Percentiles rank a stretch among this genome's conserved stretches.
These are phyloP conservation scores for Herpailurus yagouaroundi DNA, from an alignment of 2,113 vertebrate species.

Conservation along the genomic window DNA sequence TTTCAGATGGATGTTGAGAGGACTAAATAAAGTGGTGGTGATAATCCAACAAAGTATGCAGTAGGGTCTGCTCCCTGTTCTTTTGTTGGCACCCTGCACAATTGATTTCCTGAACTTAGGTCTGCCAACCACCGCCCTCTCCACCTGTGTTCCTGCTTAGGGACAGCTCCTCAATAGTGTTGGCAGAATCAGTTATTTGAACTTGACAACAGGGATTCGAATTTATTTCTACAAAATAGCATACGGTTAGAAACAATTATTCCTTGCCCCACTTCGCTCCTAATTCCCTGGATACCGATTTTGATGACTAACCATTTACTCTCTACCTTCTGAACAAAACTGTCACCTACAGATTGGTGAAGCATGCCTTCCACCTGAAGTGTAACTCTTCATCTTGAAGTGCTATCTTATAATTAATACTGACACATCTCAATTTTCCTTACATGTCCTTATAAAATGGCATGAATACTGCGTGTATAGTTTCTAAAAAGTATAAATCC, in stretches of 20 bases:
- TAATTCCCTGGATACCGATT: not conserved
- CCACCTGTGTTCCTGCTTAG: not conserved
- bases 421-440: constrained; percentile 68
- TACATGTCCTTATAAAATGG: constrained; percentile 52
- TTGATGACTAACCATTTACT: constrained; percentile 21
- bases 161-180: not conserved
- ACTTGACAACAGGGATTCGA: not conserved
- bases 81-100: not conserved
- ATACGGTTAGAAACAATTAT: not conserved
- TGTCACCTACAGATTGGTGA: not conserved
- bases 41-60: not conserved
- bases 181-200: not conserved
- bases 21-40: not conserved
- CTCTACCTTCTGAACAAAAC: not conserved
- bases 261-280: not conserved
- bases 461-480: constrained; percentile 57
- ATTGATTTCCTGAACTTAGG: not conserved
- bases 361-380: not conserved
- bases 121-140: not conserved
- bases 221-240: not conserved
- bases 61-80: not conserved
- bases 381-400: constrained; percentile 71
- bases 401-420: constrained; percentile 71
- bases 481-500: constrained; percentile 71
- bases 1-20: not conserved